Base-by-base conservation (phyloP, 2,113 vertebrate species). In the Perognathus longimembris region DNA sequence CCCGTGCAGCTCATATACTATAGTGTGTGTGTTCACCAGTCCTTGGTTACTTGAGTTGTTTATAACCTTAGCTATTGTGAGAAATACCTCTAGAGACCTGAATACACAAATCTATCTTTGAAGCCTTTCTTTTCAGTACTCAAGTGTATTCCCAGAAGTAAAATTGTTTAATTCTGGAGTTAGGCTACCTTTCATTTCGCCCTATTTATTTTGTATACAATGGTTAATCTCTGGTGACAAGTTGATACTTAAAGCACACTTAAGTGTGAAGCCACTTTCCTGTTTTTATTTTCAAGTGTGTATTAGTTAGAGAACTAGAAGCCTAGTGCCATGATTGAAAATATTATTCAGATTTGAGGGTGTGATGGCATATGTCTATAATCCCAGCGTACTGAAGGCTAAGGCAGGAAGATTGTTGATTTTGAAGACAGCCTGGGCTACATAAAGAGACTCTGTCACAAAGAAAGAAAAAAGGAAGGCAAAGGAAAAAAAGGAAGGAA, bases 91-190 rank as follows among this genome's bases (percentile, higher is more conserved):
- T 42, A 3, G 36, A 14, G 18, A 15, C 45, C 21, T 20, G 20
- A 9, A 28, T 36, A 1, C 76, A 42, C n/a, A 73, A n/a, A 66
- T 75, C 14, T 57, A 32, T 87, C 67, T 59, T n/a, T n/a, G n/a
- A n/a, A n/a, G n/a, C n/a, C n/a, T n/a, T n/a, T n/a, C n/a, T n/a
- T n/a, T n/a, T n/a, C n/a, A n/a, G n/a, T n/a, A n/a, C n/a, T n/a
- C n/a, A n/a, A n/a, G n/a, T n/a, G n/a, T n/a, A n/a, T n/a, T n/a
- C n/a, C n/a, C n/a, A n/a, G n/a, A n/a, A n/a, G n/a, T n/a, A n/a
- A n/a, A n/a, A n/a, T n/a, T n/a, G n/a, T 54, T 74, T 69, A 84
- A 84, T 64, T 83, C 77, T 94, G 64, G 83, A 94, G 71, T 86
- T 32, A 84, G 64, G 28, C 40, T 34, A 26, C 30, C 30, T 92